These are phyloP conservation scores for Mustela nigripes DNA, from an alignment of 2,113 vertebrate species.

Conservation along the genomic window DNA sequence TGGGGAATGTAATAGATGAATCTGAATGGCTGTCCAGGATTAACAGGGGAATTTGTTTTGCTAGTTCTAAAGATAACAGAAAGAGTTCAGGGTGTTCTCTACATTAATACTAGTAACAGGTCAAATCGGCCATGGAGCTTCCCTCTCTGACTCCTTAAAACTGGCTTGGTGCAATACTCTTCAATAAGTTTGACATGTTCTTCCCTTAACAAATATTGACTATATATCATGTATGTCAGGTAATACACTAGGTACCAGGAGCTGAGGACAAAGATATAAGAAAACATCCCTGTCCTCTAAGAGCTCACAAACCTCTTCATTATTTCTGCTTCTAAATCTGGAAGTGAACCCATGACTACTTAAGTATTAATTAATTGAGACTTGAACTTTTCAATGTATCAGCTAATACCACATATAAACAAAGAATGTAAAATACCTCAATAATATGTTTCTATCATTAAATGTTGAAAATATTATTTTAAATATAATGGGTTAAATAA, in stretches of 20 bases:
- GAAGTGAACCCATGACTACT: background rate
- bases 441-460: background rate
- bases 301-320: background rate
- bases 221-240: background rate
- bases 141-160: background rate
- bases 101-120: background rate
- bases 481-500: background rate
- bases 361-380: conserved; percentile 34
- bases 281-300: background rate
- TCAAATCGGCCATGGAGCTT: background rate
- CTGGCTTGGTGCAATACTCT: background rate
- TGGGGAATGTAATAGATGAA: background rate
- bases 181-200: background rate
- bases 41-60: conserved; percentile 4
- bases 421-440: conserved; percentile 26
- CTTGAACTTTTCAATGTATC: background rate
- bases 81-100: background rate
- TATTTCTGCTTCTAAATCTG: background rate
- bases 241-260: background rate
- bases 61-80: conserved; percentile 41
- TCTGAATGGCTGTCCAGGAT: background rate
- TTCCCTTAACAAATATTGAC: conserved; percentile 42
- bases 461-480: conserved; percentile 48
- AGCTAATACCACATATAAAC: background rate
- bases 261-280: conserved; percentile 12